phyloP scores from a whole-genome alignment of 2,797 vertebrate genomes.

The Hemitrygon akajei region DNA sequence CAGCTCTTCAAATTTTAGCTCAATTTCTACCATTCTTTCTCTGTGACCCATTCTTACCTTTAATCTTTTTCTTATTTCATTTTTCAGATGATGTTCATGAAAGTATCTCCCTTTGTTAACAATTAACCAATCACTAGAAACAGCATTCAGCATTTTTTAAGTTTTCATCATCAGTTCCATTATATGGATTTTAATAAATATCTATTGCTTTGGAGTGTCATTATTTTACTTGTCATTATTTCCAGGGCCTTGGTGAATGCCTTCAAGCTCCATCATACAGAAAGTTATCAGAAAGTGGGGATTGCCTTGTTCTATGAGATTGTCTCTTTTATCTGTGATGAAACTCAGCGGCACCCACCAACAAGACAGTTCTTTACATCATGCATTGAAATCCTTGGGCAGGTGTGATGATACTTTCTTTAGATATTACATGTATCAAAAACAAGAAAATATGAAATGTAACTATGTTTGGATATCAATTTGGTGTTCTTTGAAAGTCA shows the following conservation, averaged over 20 bases:
- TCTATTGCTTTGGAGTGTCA: conserved; percentile 17
- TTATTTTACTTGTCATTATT: neutral
- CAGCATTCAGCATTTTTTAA: neutral
- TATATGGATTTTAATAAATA: neutral
- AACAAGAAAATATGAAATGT: neutral
- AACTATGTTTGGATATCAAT: neutral
- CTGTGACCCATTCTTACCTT: too few species aligned
- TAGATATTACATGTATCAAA: neutral
- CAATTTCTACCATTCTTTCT: too few species aligned
- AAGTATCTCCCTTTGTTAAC: neutral
- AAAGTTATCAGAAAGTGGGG: conserved; percentile 75
- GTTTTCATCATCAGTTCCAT: neutral
- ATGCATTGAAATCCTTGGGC: conserved; percentile 90
- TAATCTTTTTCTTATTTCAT: too few species aligned
- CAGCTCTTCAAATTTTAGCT: too few species aligned
- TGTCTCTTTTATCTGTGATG: conserved; percentile 84
- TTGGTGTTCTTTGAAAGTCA: neutral
- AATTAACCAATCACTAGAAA: neutral
- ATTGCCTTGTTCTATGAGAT: conserved; percentile 81
- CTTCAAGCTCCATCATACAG: conserved; percentile 74
- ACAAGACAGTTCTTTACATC: conserved; percentile 91
- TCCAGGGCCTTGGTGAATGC: conserved; percentile 81
- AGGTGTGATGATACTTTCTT: conserved; percentile 58
- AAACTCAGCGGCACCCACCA: conserved; percentile 87
- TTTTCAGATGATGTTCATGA: neutral